Evolutionary conservation across 2,113 vertebrate species (phyloP), one percentile per base, ranked within the genome.

Genomic region (Sciurus niger): DNA sequence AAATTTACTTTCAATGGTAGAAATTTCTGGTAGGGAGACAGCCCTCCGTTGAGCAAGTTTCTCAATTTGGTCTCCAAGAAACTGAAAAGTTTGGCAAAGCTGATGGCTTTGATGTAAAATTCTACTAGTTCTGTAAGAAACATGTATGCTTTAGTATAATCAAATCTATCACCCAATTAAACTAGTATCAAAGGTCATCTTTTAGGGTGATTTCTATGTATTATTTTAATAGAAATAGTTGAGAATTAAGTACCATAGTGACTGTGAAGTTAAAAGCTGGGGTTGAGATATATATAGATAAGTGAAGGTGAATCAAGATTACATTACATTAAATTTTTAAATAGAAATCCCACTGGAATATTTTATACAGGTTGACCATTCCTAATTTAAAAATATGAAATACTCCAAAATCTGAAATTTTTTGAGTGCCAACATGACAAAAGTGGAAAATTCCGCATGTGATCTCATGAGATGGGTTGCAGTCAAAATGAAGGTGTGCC

Each of bases 21-120:
- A 98, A 96, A 99, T 97, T 97, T 98, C 98, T 96, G 98, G 98
- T 88, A 99, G 88, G 51, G 96, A 98, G 94, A 98, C 17, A 95
- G 96, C 93, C 96, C 96, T 98, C 95, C 95, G 97, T 40, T 98
- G 96, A 78, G 80, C 0, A 0, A 96, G 89, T 85, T 89, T 63
- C 88, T 98, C 96, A 78, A 30, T 84, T 80, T 73, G 95, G 89
- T 86, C 97, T 98, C 77, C 97, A 98, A 96, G 78, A 96, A 98
- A 98, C 48, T 97, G 98, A 67, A 89, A 98, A 84, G 96, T 96
- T 98, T 95, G 98, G 94, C 96, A 97, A 97, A 82, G 97, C 95
- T 94, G 98, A 98, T 48, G 98, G 98, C 79, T 98, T 96, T 96
- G 96, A 97, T 86, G 98, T 98, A 95, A 98, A 86, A 97, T 91